Evolutionary conservation across 2,113 vertebrate genomes (phyloP), one percentile per base, ranked within the genome.

Genomic region (Cromileptes altivelis): DNA sequence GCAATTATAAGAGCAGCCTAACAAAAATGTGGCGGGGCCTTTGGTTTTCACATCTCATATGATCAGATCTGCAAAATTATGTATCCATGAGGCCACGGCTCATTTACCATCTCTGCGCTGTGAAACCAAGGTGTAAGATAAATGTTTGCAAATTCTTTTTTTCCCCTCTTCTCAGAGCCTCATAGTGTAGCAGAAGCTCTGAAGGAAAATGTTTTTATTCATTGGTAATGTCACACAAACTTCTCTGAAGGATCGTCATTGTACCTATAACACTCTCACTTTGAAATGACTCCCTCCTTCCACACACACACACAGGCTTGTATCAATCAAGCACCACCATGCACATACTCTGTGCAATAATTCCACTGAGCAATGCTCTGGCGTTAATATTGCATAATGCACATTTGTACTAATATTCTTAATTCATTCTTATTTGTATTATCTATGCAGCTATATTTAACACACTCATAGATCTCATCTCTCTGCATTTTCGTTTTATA

Each of bases 251-350:
- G 21, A 37, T 50, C n/a, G 33, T 53, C 13, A 56, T 49, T 6
- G 49, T 19, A 17, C 37, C 6, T 52, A 10, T n/a, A 13, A 57
- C 27, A 49, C 23, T 11, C 27, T 64, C n/a, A 50, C 23, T 50
- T 63, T 40, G 21, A 62, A 78, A 50, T 33, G 25, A 53, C 17
- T 52, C 37, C 27, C 17, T n/a, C 17, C 56, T 56, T 49, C 30
- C 64, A 27, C 18, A 14, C 5, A 56, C 5, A 56, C 8, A 65
- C n/a, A 55, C 33, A 37, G 33, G 33, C 33, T 1, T 19, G 58
- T 53, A 63, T 52, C 70, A 70, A 9, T 42, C 25, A 0, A 60
- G 40, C 65, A 45, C 60, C 62, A 73, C 58, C 82, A 82, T 45
- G 42, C 3, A 45, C 42, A 45, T 10, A 9, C 42, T 11, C 11